These are phyloP conservation scores for Coptodon rendalli DNA, from an alignment of 2,113 vertebrate species.

Conservation along the genomic window DNA sequence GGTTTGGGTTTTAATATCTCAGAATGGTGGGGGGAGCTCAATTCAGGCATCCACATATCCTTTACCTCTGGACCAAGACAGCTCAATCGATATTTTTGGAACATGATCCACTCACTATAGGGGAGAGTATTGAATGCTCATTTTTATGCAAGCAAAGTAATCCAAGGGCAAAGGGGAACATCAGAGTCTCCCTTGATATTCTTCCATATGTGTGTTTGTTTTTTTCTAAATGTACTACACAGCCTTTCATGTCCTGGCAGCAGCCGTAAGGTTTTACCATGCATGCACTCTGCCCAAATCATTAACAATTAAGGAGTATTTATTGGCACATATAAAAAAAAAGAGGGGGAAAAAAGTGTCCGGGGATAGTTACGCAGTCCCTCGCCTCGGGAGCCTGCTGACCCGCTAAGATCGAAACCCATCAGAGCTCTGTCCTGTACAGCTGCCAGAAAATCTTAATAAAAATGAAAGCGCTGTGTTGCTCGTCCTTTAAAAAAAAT, in stretches of 20 bases:
- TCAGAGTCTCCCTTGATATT: not conserved
- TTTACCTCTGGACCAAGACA: not conserved
- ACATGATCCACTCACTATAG: not conserved
- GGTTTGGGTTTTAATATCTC: not conserved
- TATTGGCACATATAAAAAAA: constrained; percentile 19
- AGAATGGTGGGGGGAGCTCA: not conserved
- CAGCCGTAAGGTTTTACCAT: not conserved
- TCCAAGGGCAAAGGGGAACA: not conserved
- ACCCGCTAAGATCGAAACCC: constrained; percentile 11
- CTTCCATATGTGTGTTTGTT: not conserved
- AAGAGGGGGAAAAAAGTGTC: not conserved
- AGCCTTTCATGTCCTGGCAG: not conserved
- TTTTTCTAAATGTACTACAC: not conserved
- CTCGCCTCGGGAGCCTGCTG: not conserved
- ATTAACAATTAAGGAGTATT: constrained; percentile 29
- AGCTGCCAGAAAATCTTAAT: constrained; percentile 9
- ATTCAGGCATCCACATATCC: not conserved
- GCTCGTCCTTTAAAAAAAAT: not conserved
- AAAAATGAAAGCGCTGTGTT: not conserved
- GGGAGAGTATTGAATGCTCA: not conserved
- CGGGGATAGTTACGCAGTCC: not conserved
- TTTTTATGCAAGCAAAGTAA: not conserved
- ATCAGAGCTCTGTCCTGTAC: constrained; percentile 12
- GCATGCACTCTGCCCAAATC: not conserved
- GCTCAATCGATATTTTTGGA: not conserved